Base-by-base conservation (phyloP, 2,113 vertebrate species). In the Heterotilapia buettikoferi region DNA sequence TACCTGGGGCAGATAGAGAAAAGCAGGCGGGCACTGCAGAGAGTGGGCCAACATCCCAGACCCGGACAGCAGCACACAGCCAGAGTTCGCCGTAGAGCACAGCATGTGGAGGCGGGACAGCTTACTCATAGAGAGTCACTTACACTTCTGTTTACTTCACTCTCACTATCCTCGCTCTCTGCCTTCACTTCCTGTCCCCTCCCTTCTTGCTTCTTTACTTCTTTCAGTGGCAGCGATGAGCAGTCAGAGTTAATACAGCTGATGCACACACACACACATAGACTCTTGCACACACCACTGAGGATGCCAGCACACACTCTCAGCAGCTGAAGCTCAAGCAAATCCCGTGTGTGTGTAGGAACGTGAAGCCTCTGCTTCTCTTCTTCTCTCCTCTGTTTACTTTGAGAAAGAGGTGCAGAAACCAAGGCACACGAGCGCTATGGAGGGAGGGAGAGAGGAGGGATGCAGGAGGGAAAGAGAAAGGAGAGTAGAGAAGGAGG, bases 1-100 rank as follows among this genome's bases (percentile, higher is more conserved):
- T 97, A 98, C 97, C 98, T 98, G 97, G 95, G 98, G 98, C 97
- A 98, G 97, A 97, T 98, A 99, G 97, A 99, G 98, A 97, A 98
- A 98, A 91, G 98, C 97, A 81, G 98, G 97, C 93, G 98, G 97
- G 93, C 98, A 98, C 92, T 98, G 97, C 93, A 98, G 96, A 89
- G 98, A 97, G 94, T 97, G 98, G 95, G 98, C 97, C 94, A 98
- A 97, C 97, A 98, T 97, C 96, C 97, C 98, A 89, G 98, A 97
- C 93, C 97, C 97, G 96, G 98, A 97, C 96, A 99, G 97, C 96
- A 98, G 97, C 95, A 99, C 96, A 96, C 98, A 98, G 97, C 98
- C 97, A 88, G 98, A 98, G 97, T 98, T 98, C 90, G 97, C 97
- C 98, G 98, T 98, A 95, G 97, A 98, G 97, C 98, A 98, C 97